Percentiles rank a stretch among this genome's conserved stretches.
These are phyloP conservation scores for Nothura maculosa DNA, from an alignment of 2,797 vertebrate species.

Conservation along the genomic window DNA sequence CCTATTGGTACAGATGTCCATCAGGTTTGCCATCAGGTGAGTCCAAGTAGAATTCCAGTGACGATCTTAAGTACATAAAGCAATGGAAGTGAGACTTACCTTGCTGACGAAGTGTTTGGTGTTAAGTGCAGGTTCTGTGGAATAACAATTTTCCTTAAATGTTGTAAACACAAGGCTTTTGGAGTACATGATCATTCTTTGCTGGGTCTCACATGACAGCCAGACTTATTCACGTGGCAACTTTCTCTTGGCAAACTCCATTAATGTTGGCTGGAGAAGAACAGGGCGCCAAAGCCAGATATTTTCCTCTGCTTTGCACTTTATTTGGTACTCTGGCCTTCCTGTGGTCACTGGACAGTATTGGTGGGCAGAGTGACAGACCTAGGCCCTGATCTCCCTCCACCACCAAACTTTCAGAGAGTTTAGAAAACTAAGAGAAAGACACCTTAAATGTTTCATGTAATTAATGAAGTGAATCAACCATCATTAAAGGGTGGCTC, in stretches of 20 bases:
- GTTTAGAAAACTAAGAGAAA: neutral
- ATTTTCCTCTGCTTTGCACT: neutral
- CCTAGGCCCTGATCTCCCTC: neutral
- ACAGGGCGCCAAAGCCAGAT: neutral
- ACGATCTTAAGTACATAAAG: constrained; percentile 32
- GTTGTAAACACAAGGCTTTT: neutral
- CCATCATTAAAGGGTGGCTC: neutral
- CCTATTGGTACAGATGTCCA: constrained; percentile 14
- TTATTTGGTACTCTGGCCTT: neutral
- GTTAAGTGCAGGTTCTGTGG: neutral
- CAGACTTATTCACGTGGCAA: neutral
- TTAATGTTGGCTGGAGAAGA: neutral
- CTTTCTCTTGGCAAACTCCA: neutral
- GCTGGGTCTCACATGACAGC: neutral
- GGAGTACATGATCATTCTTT: neutral
- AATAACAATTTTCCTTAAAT: neutral
- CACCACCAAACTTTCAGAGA: neutral
- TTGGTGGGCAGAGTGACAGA: neutral
- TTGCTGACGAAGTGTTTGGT: neutral
- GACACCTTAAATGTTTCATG: neutral
- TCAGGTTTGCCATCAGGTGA: constrained; percentile 26
- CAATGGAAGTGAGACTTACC: neutral
- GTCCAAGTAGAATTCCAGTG: constrained; percentile 45
- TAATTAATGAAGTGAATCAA: neutral
- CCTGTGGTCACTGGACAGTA: neutral